Base-by-base conservation (phyloP, 2,113 vertebrate genomes). In the Phocoena phocoena region DNA sequence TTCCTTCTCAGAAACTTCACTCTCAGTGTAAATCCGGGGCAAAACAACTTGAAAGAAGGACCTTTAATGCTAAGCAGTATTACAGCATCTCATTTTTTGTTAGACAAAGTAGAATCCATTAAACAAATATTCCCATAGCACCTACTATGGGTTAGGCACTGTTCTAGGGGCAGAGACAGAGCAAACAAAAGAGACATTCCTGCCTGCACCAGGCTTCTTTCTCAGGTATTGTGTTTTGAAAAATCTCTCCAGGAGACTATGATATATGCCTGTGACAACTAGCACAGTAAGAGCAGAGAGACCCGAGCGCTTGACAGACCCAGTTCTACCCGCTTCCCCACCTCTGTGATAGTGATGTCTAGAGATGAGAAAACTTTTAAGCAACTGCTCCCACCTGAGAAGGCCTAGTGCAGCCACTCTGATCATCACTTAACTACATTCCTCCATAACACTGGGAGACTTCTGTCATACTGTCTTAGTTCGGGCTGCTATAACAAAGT, bases 31-130 rank as follows among this genome's bases (percentile, higher is more conserved):
- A 77, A 71, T 88, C 91, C 76, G 36, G 76, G 38, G 53, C 68
- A 95, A 18, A 63, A 94, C 55, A 80, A 94, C 65, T 60, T 81
- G 33, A 94, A 90, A 70, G 50, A 96, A 76, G n/a, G 50, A 31
- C 25, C 18, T 83, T 81, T 53, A 70, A 81, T 55, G 74, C 67
- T 76, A 93, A 86, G 38, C 8, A 33, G 23, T 13, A 12, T 82
- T 82, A 87, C 4, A 80, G 47, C 50, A 83, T 38, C 76, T 77
- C 87, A 28, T 70, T 65, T 95, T 82, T 88, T 87, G 20, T 90
- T 21, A 50, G 60, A 90, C 50, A 83, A 80, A 82, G 20, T n/a
- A 77, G 18, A 90, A 93, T 71, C 33, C 17, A 81, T 63, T 82
- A 60, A 90, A 67, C 36, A 80, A 74, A 60, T 33, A 68, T 79